phyloP scores from a whole-genome alignment of 2,113 vertebrate species.

The Paradoxurus hermaphroditus region DNA sequence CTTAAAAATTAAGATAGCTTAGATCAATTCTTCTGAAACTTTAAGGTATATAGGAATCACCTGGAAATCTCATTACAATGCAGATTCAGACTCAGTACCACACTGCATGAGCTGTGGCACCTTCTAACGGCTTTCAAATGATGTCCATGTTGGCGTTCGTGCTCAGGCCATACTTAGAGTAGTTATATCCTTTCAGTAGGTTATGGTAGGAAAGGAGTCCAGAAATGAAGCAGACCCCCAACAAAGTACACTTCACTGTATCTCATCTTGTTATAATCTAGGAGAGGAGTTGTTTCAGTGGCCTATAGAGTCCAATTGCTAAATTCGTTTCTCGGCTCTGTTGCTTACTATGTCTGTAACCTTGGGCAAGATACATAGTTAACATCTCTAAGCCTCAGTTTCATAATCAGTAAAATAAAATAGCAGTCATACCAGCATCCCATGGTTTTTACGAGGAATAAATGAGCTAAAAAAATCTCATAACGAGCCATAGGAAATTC shows the following conservation, averaged over 20 bases:
- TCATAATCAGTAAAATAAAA: neutral
- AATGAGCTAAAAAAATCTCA: neutral
- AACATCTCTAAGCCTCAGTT: neutral
- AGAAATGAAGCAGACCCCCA: neutral
- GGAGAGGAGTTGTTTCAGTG: neutral
- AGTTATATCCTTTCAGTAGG: neutral
- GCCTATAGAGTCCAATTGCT: neutral
- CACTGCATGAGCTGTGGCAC: neutral
- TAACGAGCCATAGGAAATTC: neutral
- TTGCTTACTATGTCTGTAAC: neutral
- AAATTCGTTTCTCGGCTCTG: neutral
- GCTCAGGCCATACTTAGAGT: too few relatives aligned
- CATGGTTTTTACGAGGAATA: neutral
- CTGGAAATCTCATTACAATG: neutral
- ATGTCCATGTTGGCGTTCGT: too few relatives aligned
- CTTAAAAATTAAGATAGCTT: neutral
- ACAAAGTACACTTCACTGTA: neutral
- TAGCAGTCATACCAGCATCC: neutral
- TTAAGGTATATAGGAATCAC: neutral
- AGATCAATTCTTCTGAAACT: neutral
- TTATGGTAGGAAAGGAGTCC: neutral
- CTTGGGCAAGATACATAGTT: neutral
- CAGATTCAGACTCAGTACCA: neutral
- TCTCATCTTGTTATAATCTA: neutral
- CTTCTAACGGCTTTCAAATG: neutral